A percentile compares a stretch with the other conserved stretches of the same genome.
Conservation (phyloP, 2,113 vertebrate genomes). For the Prietella phreatophila region DNA sequence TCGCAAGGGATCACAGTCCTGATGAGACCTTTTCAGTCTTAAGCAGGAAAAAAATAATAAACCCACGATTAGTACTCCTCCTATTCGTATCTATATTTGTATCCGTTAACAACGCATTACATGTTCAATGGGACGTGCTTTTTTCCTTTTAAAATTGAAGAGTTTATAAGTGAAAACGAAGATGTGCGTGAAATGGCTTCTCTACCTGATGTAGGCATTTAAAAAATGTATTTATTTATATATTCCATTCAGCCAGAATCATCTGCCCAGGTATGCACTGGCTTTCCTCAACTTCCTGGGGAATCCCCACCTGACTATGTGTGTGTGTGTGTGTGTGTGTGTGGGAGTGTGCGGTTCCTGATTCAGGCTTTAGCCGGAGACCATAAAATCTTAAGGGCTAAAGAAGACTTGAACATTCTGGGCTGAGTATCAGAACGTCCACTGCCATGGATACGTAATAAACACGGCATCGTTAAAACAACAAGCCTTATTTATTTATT, state of each 20-base stretch:
- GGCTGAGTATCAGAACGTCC: not conserved
- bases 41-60: not conserved
- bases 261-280: not conserved
- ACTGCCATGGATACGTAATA: conserved; percentile 41
- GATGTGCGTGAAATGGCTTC: too few relatives aligned
- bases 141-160: not conserved
- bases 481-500: not conserved
- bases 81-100: not conserved
- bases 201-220: not conserved
- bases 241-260: not conserved
- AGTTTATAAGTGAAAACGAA: not conserved
- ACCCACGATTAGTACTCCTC: not conserved
- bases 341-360: conserved; percentile 28
- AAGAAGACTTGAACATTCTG: conserved; percentile 32
- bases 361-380: conserved; percentile 23
- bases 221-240: not conserved
- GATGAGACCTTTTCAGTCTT: not conserved
- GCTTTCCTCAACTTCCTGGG: conserved; percentile 25
- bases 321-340: not conserved
- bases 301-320: conserved; percentile 33
- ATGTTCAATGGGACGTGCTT: not conserved
- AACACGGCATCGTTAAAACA: conserved; percentile 43
- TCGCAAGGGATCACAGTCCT: not conserved
- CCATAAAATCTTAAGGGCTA: conserved; percentile 20
- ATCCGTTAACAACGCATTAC: not conserved